Evolutionary conservation across 2,113 vertebrate genomes (phyloP), one percentile per base, ranked within the genome.

Genomic region (Dipodomys merriami): DNA sequence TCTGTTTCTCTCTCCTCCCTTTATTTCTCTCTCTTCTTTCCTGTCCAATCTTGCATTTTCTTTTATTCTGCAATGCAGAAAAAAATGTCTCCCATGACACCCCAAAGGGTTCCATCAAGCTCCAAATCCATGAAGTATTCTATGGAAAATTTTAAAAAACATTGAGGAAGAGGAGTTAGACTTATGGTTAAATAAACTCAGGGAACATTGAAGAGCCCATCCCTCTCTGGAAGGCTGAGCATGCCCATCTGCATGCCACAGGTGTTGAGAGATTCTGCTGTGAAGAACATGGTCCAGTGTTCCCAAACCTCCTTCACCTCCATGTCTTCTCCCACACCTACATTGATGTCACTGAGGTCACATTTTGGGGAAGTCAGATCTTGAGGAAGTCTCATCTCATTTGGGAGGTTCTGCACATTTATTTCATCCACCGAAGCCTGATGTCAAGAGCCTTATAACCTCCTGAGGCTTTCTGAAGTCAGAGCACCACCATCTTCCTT

Each of bases 241-340:
- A 29, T 18, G 30, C 23, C 12, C 10, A 18, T 33, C 27, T 60
- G 60, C 30, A 53, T 74, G 46, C 74, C 49, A 67, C 13, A 39
- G 23, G 18, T 71, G 65, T 79, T 35, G 68, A 90, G 69, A 86
- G 73, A 86, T 69, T 72, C 83, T 77, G 16, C 53, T 39, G 12
- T 30, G 72, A 87, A 74, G 72, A 93, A 90, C 46, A 33, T 67
- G 39, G 16, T 49, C 53, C 53, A n/a, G 18, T 65, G 5, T 81
- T 86, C 15, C 35, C 74, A 1, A 69, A 27, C 69, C 27, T 84
- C 33, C 49, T 88, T 44, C 25, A 74, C 16, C 18, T 93, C 78
- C 16, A 8, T 44, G 57, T 91, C 53, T 95, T 89, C 57, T 39
- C 35, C 91, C 57, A 39, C 77, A 92, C 60, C 84, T 30, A 49